Base-by-base conservation (phyloP, 2,113 vertebrate genomes). In the Xenus cinereus region DNA sequence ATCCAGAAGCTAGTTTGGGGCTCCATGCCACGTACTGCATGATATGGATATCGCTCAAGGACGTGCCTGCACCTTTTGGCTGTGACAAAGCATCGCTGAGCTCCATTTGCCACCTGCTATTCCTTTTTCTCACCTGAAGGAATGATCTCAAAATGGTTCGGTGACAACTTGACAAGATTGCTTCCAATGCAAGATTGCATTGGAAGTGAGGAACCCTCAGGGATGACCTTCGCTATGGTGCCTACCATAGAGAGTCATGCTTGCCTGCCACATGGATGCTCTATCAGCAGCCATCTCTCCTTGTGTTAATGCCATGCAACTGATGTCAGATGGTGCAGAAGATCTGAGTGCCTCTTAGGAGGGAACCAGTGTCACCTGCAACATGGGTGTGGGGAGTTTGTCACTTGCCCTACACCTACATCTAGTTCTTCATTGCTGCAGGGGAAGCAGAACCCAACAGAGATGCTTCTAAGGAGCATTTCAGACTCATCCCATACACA, bases 241-340 rank as follows among this genome's bases (percentile, higher is more conserved):
- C 50, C 54, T 78, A 54, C 0, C 0, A 18, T 54, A 15, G 35
- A 77, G 14, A 69, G 45, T 63, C 22, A 15, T 0, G 8, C 35
- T 51, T 5, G 6, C 22, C 37, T 37, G 27, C 21, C 53, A 10
- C 4, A 3, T 6, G 27, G 63, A 41, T 33, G 41, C 77, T 84
- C 48, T 51, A 13, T 1, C 37, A 64, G 71, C 28, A 57, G 51
- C 56, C 27, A 15, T 20, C 69, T 24, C 11, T 63, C 60, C 51
- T 37, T 8, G 14, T 37, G 48, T 14, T 7, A 33, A 26, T 1
- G 4, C 22, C 43, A 9, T 5, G 9, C 22, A 75, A 32, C 69
- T 45, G 41, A 18, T 15, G 26, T 33, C 14, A 33, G 39, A 50
- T 18, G 3, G 23, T n/a, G 32, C 54, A 67, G 63, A 33, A 16